Base-by-base conservation (phyloP, 2,797 vertebrate genomes). In the Crocidura indochinensis region DNA sequence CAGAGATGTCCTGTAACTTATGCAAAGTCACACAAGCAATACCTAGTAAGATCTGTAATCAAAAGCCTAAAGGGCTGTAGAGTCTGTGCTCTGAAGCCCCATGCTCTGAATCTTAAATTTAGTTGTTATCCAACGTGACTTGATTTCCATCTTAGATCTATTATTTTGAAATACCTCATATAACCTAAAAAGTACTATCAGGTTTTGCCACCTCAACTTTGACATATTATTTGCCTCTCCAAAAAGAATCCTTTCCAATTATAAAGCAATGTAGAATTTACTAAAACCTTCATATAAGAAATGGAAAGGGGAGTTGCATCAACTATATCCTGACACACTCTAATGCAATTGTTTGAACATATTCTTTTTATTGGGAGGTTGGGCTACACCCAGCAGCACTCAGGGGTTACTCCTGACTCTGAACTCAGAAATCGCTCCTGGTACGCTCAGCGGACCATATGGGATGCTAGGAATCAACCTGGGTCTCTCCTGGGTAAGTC, bases 71-170 rank as follows among this genome's bases (percentile, higher is more conserved):
- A 46, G n/a, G 60, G 4, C 60, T 31, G 8, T 20, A 8, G 64
- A 90, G 47, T 53, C 46, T 82, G 0, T 6, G 26, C 29, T 19
- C 31, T 81, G 44, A 31, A 69, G 60, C 3, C 15, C n/a, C 11
- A 24, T 0, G 0, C 22, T 62, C 2, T 46, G 38, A 8, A 77
- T 1, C 31, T n/a, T 47, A 67, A n/a, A 74, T 68, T 71, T 56
- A 47, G 8, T n/a, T 69, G 84, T 88, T 77, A 81, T 56, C 65
- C 71, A 84, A 75, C 44, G 44, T 56, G 17, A 88, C 68, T 88
- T 65, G 19, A 69, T 77, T 73, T 68, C 7, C 49, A 11, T 72
- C 56, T 84, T n/a, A 44, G 51, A 8, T n/a, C 60, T 8, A 29
- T 60, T 85, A 27, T 60, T 91, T 78, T 60, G 81, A 92, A 83